These are phyloP conservation scores for Calephelis nemesis DNA, from an alignment of 1,140 invertebrate genomes.

Conservation along the genomic window DNA sequence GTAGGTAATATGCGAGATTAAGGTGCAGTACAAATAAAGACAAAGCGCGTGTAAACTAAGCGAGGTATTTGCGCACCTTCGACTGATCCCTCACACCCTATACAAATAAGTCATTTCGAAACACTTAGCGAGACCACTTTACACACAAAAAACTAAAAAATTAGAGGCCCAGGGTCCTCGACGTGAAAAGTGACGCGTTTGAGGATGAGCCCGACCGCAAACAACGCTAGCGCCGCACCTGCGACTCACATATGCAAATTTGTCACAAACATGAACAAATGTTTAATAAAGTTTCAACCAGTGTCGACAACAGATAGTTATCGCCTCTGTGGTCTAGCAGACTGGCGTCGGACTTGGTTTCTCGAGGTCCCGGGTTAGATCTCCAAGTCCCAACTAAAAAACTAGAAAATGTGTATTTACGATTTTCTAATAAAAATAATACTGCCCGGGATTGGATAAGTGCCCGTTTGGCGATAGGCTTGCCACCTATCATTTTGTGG, in stretches of 20 bases:
- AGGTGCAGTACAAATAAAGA: constrained; percentile 5
- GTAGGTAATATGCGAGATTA: constrained; percentile 1
- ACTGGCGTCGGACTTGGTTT: no score
- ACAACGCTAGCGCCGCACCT: constrained; percentile 48
- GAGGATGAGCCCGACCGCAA: constrained; percentile 46
- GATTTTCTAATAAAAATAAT: no score
- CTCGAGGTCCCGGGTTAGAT: no score
- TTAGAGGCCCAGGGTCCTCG: constrained; percentile 54
- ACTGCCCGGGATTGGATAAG: no score
- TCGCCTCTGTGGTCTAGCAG: no score
- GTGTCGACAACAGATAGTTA: no score
- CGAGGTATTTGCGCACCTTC: constrained; percentile 40
- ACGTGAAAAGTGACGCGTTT: constrained; percentile 65
- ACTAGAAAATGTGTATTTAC: no score
- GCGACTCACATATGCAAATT: constrained; percentile 17
- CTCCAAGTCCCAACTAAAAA: no score
- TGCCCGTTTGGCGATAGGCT: no score
- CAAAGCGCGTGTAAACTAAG: constrained; percentile 7
- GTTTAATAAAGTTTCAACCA: no score
- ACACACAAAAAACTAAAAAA: constrained; percentile 58
- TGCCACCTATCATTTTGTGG: no score
- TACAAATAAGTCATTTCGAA: constrained; percentile 68
- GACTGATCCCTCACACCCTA: constrained; percentile 45
- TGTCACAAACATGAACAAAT: no score
- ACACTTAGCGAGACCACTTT: constrained; percentile 65